Evolutionary conservation across 1,140 invertebrate genomes (phyloP), one percentile per base, ranked within the genome.

Genomic region (Schlechtendalia chinensis): DNA sequence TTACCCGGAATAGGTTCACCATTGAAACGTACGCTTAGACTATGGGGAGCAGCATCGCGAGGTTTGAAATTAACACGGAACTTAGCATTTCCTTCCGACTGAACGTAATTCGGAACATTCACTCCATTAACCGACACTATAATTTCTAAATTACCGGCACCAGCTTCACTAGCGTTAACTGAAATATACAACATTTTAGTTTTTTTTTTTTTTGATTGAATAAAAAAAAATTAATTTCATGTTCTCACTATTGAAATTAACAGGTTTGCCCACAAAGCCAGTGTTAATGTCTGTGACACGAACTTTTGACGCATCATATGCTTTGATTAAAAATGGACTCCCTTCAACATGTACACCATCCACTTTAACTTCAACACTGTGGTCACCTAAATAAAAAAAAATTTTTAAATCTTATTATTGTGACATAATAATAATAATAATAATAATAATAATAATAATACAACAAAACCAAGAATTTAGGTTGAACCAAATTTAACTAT

Each of bases 21-120:
- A 87, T 99, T 99, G 86, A 99, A 99, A 82, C 96, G 91, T 47
- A 98, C 95, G 81, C 94, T 96, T 0, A 96, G 87, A 81, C 91
- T 93, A 86, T 97, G 96, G 1, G 92, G 89, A 4, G 94, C 93
- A 5, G 95, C 91, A 88, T 96, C 94, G 74, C 95, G 94, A 0
- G 97, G 97, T 84, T 97, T 98, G 86, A 99, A 99, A 86, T 98
- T 98, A 4, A 99, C 97, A 84, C 91, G 87, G 83, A 99, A 98
- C 84, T 93, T 91, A 0, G 97, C 97, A 87, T 98, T 98, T 32
- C 96, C 96, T 89, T 98, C 96, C 59, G 95, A 96, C 85, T 98
- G 95, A 1, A 99, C 97, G 86, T 97, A 98, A 88, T 98, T 98
- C 10, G 97, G 97, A 10, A 99, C 97, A 88, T 98, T 99, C 84